These are phyloP conservation scores for Tautogolabrus adspersus DNA, from an alignment of 2,113 vertebrate species.

Conservation along the genomic window DNA sequence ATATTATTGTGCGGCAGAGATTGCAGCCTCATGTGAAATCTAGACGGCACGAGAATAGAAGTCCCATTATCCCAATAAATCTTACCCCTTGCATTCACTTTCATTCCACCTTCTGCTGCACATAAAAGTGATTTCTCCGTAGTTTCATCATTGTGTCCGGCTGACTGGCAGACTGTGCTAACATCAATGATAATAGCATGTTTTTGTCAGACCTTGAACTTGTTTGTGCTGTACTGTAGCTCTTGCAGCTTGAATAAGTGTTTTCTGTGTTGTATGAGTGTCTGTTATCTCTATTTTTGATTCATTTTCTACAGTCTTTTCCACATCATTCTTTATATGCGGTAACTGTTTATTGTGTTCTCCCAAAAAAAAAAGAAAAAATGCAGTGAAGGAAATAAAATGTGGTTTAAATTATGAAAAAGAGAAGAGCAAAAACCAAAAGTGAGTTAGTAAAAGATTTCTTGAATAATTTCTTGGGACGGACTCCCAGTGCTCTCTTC, in stretches of 20 bases:
- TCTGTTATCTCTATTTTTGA: background rate
- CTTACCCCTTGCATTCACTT: constrained; percentile 63
- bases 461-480: constrained; percentile 12
- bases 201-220: constrained; percentile 35
- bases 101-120: constrained; percentile 51
- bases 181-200: constrained; percentile 36
- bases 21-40: constrained; percentile 69
- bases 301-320: background rate
- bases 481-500: constrained; percentile 8
- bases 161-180: constrained; percentile 44
- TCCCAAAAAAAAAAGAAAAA: background rate
- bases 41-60: constrained; percentile 53
- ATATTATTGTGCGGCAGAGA: constrained; percentile 52
- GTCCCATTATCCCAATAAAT: constrained; percentile 73
- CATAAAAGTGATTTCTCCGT: constrained; percentile 70
- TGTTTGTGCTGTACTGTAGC: constrained; percentile 1
- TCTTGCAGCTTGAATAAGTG: background rate
- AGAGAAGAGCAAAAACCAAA: background rate
- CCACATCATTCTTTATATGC: background rate
- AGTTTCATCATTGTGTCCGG: constrained; percentile 77
- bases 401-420: background rate
- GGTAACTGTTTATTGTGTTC: background rate
- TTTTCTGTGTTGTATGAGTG: background rate
- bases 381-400: background rate
- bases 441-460: constrained; percentile 12